These are phyloP conservation scores for Glossophaga mutica DNA, from an alignment of 2,797 vertebrate species.

Conservation along the genomic window DNA sequence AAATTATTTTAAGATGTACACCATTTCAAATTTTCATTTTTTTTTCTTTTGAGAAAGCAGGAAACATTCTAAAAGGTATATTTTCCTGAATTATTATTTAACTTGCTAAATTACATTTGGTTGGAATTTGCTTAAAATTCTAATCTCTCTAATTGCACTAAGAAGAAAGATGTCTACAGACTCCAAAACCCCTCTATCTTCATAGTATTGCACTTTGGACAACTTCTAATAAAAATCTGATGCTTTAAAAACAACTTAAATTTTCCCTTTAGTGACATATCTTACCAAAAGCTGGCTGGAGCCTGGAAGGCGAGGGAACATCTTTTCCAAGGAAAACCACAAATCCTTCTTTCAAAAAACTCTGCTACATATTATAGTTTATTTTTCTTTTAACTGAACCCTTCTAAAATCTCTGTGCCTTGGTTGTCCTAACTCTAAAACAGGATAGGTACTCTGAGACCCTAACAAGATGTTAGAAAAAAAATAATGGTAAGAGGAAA, in stretches of 20 bases:
- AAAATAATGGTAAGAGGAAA: not conserved
- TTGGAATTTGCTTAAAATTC: not conserved
- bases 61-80: not conserved
- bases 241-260: slow-evolving; percentile 37
- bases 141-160: not conserved
- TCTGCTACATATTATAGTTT: not conserved
- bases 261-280: slow-evolving; percentile 39
- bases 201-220: not conserved
- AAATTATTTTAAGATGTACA: not conserved
- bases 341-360: not conserved
- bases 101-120: not conserved
- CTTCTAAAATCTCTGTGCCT: not conserved
- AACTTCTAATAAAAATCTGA: not conserved
- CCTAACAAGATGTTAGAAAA: not conserved
- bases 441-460: not conserved
- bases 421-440: not conserved
- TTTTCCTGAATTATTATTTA: slow-evolving; percentile 27
- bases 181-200: not conserved
- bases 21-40: not conserved
- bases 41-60: not conserved
- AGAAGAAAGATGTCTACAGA: not conserved
- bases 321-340: slow-evolving; percentile 48
- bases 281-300: slow-evolving; percentile 14
- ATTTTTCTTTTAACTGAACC: not conserved
- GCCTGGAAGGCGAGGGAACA: not conserved